These are phyloP conservation scores for Rhizomys pruinosus DNA, from an alignment of 2,113 vertebrate species.

Conservation along the genomic window DNA sequence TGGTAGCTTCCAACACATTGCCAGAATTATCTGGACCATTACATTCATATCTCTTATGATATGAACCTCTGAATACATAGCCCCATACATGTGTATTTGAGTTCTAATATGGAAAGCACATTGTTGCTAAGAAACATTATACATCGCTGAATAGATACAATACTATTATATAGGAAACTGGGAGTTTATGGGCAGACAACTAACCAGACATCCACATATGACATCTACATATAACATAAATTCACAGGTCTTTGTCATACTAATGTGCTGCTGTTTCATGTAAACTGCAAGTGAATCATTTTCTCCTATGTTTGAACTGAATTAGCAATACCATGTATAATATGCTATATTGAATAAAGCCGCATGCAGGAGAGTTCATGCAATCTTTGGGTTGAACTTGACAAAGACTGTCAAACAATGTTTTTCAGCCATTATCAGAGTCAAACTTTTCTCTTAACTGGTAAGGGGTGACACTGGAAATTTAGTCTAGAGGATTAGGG, in stretches of 20 bases:
- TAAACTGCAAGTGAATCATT: not conserved
- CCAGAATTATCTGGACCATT: not conserved
- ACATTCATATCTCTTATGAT: not conserved
- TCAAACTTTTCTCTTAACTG: not conserved
- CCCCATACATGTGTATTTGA: not conserved
- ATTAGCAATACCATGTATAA: not conserved
- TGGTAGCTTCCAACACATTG: not conserved
- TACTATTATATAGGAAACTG: not conserved
- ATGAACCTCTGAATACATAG: not conserved
- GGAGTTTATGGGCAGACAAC: not conserved
- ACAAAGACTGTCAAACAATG: not conserved
- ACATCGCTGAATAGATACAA: not conserved
- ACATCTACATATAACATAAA: not conserved
- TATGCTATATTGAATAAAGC: not conserved
- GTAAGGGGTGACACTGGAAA: not conserved
- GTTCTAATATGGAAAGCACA: constrained; percentile 1
- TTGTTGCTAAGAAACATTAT: not conserved
- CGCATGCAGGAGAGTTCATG: not conserved
- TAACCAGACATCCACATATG: not conserved
- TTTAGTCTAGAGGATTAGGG: not conserved
- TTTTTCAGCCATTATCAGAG: not conserved
- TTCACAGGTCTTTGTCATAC: not conserved
- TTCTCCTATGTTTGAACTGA: not conserved
- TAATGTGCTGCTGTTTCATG: not conserved
- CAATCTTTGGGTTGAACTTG: not conserved